Percentiles rank a stretch among this genome's conserved stretches.
These are phyloP conservation scores for Lasioglossum albipes DNA, from an alignment of 1,140 invertebrate species.

Conservation along the genomic window DNA sequence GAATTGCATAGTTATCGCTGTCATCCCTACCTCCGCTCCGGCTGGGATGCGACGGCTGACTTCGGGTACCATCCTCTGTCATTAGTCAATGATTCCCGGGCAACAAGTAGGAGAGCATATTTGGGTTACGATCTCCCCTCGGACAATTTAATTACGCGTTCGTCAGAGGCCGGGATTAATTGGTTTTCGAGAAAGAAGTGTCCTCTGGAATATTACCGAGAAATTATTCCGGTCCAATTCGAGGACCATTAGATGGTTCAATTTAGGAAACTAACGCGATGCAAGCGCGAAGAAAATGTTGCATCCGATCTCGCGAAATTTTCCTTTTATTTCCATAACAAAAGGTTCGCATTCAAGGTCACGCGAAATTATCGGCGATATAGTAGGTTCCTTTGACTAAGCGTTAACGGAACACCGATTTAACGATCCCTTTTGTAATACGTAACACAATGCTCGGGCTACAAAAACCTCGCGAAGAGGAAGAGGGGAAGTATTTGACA, in stretches of 20 bases:
- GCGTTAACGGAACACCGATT: background rate
- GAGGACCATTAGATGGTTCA: no score
- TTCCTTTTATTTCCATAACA: no score
- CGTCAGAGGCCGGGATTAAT: background rate
- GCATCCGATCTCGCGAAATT: no score
- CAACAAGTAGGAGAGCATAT: constrained; percentile 24
- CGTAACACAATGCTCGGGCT: no score
- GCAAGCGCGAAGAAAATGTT: no score
- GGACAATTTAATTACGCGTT: constrained; percentile 23
- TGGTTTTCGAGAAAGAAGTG: background rate
- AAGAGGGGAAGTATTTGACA: background rate
- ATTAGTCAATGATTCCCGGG: constrained; percentile 35
- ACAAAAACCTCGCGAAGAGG: background rate
- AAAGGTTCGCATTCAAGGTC: no score
- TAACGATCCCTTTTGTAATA: background rate
- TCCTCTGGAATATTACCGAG: background rate
- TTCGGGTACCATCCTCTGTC: background rate
- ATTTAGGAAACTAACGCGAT: no score
- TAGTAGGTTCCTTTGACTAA: no score
- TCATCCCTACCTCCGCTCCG: background rate
- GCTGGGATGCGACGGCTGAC: background rate
- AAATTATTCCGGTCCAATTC: background rate
- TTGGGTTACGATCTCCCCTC: background rate
- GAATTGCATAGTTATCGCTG: constrained; percentile 28
- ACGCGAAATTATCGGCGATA: no score